These are phyloP conservation scores for Calycopis cecrops DNA, from an alignment of 1,140 invertebrate species.

Conservation along the genomic window DNA sequence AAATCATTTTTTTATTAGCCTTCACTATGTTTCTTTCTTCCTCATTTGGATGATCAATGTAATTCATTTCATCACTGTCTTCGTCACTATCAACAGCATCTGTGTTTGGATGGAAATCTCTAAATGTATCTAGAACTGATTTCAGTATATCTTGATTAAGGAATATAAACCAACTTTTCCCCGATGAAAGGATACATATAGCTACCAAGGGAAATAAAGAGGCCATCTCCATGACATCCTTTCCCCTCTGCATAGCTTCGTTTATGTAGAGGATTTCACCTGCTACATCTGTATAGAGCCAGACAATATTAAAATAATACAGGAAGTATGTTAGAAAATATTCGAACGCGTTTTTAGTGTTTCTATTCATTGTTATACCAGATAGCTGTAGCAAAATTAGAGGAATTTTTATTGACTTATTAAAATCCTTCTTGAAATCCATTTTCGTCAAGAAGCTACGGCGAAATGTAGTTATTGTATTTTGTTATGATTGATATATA, in stretches of 20 bases:
- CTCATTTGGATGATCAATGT: neutral
- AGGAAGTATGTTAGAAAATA: neutral
- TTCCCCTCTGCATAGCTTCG: neutral
- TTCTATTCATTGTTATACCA: neutral
- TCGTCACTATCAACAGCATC: neutral
- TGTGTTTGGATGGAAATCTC: neutral
- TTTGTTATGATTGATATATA: too few species aligned
- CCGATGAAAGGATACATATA: neutral
- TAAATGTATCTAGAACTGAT: neutral
- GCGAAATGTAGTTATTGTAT: too few species aligned
- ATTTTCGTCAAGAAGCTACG: neutral
- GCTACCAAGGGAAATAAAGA: neutral
- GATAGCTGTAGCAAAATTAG: neutral
- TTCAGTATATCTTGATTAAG: neutral
- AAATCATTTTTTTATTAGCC: conserved; percentile 1
- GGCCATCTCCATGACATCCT: neutral
- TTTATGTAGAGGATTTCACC: neutral
- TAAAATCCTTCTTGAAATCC: neutral
- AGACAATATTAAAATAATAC: conserved; percentile 2
- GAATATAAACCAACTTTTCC: neutral
- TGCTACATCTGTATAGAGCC: neutral
- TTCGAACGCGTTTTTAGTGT: neutral
- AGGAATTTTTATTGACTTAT: neutral
- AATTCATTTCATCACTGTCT: too few species aligned
- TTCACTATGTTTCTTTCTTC: neutral